A percentile compares a stretch with the other conserved stretches of the same genome.
Evolutionary conservation across 2,113 vertebrate species (phyloP).

Genomic region (Oenanthe oenanthe): DNA sequence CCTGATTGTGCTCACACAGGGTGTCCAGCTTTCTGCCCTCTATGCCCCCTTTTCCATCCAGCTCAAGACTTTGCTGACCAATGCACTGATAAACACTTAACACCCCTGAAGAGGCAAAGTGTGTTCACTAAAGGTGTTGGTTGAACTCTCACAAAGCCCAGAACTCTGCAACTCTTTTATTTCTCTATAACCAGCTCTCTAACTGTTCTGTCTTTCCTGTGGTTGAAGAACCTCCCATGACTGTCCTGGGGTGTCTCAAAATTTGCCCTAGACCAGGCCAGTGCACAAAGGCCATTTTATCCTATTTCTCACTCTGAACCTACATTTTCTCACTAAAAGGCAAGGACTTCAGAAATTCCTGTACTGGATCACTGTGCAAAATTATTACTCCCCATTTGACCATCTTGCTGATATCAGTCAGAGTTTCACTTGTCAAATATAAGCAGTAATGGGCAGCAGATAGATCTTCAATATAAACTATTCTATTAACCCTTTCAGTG

Average conservation of each 20-base stretch:
- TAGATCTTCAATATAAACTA: background rate
- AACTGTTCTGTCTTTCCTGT: background rate
- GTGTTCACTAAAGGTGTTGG: rapidly evolving
- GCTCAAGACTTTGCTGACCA: background rate
- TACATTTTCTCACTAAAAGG: background rate
- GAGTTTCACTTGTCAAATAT: background rate
- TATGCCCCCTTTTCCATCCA: background rate
- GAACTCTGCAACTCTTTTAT: background rate
- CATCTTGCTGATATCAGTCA: background rate
- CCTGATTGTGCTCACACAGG: rapidly evolving
- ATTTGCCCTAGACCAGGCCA: background rate
- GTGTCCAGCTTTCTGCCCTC: background rate
- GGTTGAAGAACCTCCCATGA: background rate
- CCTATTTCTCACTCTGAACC: background rate
- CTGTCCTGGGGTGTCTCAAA: background rate
- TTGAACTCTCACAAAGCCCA: background rate
- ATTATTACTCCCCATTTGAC: background rate
- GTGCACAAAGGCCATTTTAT: background rate
- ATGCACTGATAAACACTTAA: background rate
- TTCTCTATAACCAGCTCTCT: background rate
- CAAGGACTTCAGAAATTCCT: background rate
- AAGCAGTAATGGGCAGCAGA: background rate
- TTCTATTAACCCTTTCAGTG: background rate
- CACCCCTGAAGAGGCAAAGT: background rate
- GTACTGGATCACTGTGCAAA: background rate